Percentiles rank a stretch among this genome's conserved stretches.
Conservation (phyloP, 2,888 invertebrate species). For the Temnothorax unifasciatus region DNA sequence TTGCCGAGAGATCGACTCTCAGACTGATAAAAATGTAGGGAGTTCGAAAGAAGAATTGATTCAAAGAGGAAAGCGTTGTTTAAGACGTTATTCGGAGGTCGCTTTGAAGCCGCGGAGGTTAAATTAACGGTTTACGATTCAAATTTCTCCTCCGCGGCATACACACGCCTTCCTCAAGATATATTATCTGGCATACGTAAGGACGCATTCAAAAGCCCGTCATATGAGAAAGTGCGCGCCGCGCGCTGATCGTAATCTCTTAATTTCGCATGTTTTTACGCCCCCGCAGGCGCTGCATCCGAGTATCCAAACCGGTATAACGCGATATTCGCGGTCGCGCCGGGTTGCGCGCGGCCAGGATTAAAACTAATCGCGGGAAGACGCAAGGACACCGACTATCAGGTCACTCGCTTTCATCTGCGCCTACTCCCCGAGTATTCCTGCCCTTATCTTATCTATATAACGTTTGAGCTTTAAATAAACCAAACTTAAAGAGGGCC, state of each 20-base stretch:
- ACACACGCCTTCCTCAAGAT: constrained; percentile 35
- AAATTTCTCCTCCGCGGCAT: constrained; percentile 42
- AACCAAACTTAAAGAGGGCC: not conserved
- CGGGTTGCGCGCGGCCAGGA: constrained; percentile 24
- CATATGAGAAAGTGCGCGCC: constrained; percentile 53
- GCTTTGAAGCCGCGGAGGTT: constrained; percentile 17
- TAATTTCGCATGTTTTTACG: constrained; percentile 59
- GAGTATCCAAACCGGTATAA: constrained; percentile 45
- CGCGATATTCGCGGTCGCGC: constrained; percentile 47
- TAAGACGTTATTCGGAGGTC: constrained; percentile 5
- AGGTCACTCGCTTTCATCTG: constrained; percentile 1
- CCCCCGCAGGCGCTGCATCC: constrained; percentile 40
- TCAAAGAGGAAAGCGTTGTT: not conserved
- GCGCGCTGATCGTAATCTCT: constrained; percentile 54
- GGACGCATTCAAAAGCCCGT: constrained; percentile 48
- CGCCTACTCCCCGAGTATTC: not conserved
- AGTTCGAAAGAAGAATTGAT: constrained; percentile 8
- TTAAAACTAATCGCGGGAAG: constrained; percentile 52
- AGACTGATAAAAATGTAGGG: not conserved
- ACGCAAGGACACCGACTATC: constrained; percentile 46
- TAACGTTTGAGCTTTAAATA: constrained; percentile 22
- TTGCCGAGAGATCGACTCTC: not conserved
- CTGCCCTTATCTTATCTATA: constrained; percentile 15
- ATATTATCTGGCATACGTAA: constrained; percentile 47
- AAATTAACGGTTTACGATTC: constrained; percentile 54